A percentile compares a stretch with the other conserved stretches of the same genome.
Conservation (phyloP, 1,140 invertebrate species). For the Micrasema longulum region DNA sequence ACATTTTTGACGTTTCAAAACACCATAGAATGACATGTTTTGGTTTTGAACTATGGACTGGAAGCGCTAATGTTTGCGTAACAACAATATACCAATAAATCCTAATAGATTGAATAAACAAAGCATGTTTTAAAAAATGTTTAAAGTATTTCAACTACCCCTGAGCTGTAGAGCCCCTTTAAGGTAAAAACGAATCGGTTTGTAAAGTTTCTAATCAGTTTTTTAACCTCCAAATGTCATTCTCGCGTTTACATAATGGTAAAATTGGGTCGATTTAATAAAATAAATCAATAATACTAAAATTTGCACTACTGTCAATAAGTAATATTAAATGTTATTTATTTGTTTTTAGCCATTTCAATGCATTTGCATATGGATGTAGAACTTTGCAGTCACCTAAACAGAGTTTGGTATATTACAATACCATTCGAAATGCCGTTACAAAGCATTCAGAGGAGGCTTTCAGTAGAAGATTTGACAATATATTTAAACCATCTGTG, state of each 20-base stretch:
- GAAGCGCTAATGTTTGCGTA: no score
- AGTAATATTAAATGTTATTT: not conserved
- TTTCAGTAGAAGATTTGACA: constrained; percentile 31
- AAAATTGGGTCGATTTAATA: not conserved
- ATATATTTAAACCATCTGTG: constrained; percentile 46
- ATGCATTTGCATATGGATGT: not conserved
- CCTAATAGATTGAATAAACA: constrained; percentile 15
- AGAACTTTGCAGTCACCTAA: constrained; percentile 10
- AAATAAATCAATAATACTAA: not conserved
- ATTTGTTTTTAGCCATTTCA: constrained; percentile 28
- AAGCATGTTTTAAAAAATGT: constrained; percentile 48
- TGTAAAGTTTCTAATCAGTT: not conserved
- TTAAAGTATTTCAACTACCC: constrained; percentile 37
- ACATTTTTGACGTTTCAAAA: not conserved
- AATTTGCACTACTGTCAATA: not conserved
- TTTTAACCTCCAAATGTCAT: constrained; percentile 24
- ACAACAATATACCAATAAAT: not conserved
- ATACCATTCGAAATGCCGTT: constrained; percentile 28
- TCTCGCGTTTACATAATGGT: constrained; percentile 7
- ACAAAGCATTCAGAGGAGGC: constrained; percentile 23
- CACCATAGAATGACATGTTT: constrained; percentile 6
- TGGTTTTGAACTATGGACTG: constrained; percentile 21
- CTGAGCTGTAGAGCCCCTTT: constrained; percentile 22
- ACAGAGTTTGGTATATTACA: constrained; percentile 15
- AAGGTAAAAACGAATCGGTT: constrained; percentile 15